Evolutionary conservation across 2,113 vertebrate genomes (phyloP).

Genomic region (Misgurnus mizolepis): DNA sequence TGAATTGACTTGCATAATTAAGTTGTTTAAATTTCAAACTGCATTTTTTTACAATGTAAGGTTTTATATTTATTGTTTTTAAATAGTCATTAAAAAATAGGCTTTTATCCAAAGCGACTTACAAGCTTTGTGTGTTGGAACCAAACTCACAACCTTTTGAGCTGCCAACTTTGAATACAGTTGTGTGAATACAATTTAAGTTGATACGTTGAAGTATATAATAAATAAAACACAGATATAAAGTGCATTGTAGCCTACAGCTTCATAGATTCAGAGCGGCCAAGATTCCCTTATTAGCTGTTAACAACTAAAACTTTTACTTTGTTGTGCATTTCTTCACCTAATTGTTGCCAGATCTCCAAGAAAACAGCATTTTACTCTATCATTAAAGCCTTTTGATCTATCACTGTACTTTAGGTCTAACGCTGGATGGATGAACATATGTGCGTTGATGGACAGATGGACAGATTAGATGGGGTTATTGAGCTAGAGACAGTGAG

Average conservation of each 20-base stretch:
- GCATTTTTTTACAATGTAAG: no score
- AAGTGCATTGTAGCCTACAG: neutral
- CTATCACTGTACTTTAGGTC: neutral
- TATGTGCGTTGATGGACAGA: constrained; percentile 44
- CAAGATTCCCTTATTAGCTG: neutral
- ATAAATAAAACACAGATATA: neutral
- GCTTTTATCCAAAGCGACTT: no score
- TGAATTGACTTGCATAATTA: no score
- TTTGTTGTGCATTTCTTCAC: neutral
- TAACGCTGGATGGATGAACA: constrained; percentile 2
- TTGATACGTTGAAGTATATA: neutral
- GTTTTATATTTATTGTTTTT: no score
- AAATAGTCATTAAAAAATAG: no score
- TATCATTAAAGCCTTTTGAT: neutral
- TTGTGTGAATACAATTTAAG: no score
- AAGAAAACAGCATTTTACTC: neutral
- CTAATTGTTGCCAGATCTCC: neutral
- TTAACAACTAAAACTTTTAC: neutral
- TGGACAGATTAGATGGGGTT: constrained; percentile 51
- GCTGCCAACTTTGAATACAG: no score
- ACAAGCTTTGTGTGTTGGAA: no score
- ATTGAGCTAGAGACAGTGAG: constrained; percentile 35
- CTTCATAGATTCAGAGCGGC: no score
- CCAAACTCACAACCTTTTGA: no score
- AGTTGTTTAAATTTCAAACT: no score